Evolutionary conservation across 1,140 invertebrate genomes (phyloP).

Genomic region (Cardiocondyla obscurior): DNA sequence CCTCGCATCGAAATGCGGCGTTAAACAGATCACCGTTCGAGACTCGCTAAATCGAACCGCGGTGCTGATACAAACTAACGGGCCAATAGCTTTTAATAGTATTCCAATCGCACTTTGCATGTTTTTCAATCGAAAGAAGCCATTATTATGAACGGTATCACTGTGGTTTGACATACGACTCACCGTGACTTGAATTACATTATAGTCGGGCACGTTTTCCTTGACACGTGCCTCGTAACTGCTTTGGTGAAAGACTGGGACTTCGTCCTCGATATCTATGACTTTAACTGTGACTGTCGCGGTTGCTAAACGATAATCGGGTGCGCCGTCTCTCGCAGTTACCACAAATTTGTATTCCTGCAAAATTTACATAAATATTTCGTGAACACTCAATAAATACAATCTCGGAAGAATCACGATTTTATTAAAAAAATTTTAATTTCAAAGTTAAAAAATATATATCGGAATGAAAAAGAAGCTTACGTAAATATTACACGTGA

Average conservation of each 20-base stretch:
- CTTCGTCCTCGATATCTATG: slow-evolving; percentile 93
- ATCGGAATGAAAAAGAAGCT: neutral
- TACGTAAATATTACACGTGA: neutral
- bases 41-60: neutral
- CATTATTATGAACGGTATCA: neutral
- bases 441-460: neutral
- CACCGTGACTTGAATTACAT: slow-evolving; percentile 89
- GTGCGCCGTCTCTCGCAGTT: slow-evolving; percentile 93
- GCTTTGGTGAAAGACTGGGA: slow-evolving; percentile 90
- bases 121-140: neutral
- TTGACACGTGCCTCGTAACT: slow-evolving; percentile 91
- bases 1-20: neutral
- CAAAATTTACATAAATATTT: slow-evolving; percentile 41
- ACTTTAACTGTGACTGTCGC: slow-evolving; percentile 92
- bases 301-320: slow-evolving; percentile 93
- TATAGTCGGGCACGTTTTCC: slow-evolving; percentile 91
- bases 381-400: neutral
- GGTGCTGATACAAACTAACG: neutral
- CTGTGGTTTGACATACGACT: slow-evolving; percentile 30
- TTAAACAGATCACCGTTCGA: neutral
- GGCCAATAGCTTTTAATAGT: slow-evolving; percentile 8
- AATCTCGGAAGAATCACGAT: neutral
- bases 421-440: neutral
- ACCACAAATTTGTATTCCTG: slow-evolving; percentile 93
- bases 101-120: neutral